phyloP scores from a whole-genome alignment of 2,113 vertebrate genomes.

The Calyptommatus sinebrachiatus region DNA sequence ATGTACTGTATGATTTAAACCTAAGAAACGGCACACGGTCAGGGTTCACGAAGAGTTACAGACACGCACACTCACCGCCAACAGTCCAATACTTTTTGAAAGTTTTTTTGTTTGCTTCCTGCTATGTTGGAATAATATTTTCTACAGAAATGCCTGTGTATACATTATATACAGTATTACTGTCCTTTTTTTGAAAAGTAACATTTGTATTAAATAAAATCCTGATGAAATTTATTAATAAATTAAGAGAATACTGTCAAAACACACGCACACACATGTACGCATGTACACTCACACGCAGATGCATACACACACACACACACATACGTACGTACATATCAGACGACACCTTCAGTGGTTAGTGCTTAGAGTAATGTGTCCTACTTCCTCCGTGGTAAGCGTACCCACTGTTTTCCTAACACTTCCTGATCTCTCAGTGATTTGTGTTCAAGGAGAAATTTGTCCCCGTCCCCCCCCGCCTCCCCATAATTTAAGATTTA shows the following conservation, averaged over 20 bases:
- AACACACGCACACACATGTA: conserved; percentile 57
- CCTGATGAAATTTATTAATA: conserved; percentile 72
- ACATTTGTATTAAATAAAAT: conserved; percentile 75
- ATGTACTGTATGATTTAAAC: conserved; percentile 79
- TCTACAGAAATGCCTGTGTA: conserved; percentile 85
- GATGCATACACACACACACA: not conserved
- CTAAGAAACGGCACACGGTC: conserved; percentile 79
- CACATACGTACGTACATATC: conserved; percentile 1
- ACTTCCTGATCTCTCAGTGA: conserved; percentile 68
- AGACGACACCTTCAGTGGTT: conserved; percentile 66
- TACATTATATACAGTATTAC: conserved; percentile 85
- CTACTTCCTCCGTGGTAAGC: conserved; percentile 72
- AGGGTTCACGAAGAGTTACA: conserved; percentile 79
- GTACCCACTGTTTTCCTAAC: conserved; percentile 68
- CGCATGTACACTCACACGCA: not conserved
- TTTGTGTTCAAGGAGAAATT: conserved; percentile 60
- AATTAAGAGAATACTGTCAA: conserved; percentile 77
- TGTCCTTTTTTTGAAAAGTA: conserved; percentile 76
- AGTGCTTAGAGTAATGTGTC: conserved; percentile 75
- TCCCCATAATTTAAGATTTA: not conserved
- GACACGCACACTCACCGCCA: conserved; percentile 80
- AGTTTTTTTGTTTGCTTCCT: conserved; percentile 64
- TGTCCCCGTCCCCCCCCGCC: conserved; percentile 28
- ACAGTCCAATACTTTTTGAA: conserved; percentile 73
- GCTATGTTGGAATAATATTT: conserved; percentile 83